phyloP scores from a whole-genome alignment of 1,140 invertebrate genomes.

The Muscidifurax raptorellus region DNA sequence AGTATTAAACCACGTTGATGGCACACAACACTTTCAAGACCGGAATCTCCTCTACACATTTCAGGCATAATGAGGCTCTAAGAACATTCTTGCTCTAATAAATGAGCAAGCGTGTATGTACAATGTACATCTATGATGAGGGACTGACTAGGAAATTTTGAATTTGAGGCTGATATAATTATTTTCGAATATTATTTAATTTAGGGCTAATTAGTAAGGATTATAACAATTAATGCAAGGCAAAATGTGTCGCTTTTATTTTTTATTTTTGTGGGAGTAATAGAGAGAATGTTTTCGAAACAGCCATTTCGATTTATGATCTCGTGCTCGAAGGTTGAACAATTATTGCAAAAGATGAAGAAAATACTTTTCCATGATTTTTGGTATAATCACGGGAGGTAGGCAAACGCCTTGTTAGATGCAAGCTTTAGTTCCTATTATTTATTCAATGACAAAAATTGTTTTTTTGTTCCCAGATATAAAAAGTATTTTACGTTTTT shows the following conservation, averaged over 20 bases:
- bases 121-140: neutral
- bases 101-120: neutral
- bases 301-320: constrained; percentile 32
- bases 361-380: neutral
- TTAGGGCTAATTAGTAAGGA: neutral
- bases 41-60: constrained; percentile 84
- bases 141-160: neutral
- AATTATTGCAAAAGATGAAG: neutral
- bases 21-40: constrained; percentile 88
- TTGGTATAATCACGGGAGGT: neutral
- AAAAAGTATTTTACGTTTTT: neutral
- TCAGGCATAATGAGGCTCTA: constrained; percentile 57
- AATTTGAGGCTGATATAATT: constrained; percentile 17
- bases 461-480: neutral
- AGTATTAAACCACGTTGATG: constrained; percentile 88
- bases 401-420: neutral
- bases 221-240: neutral
- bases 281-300: constrained; percentile 25
- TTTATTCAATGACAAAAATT: neutral
- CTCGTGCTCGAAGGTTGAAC: constrained; percentile 14
- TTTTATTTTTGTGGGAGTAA: neutral
- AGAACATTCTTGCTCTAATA: neutral
- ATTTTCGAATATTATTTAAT: neutral
- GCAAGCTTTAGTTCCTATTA: constrained; percentile 35
- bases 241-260: neutral